Evolutionary conservation across 1,140 invertebrate species (phyloP), one percentile per base, ranked within the genome.

Genomic region (Globodera ellingtonae): DNA sequence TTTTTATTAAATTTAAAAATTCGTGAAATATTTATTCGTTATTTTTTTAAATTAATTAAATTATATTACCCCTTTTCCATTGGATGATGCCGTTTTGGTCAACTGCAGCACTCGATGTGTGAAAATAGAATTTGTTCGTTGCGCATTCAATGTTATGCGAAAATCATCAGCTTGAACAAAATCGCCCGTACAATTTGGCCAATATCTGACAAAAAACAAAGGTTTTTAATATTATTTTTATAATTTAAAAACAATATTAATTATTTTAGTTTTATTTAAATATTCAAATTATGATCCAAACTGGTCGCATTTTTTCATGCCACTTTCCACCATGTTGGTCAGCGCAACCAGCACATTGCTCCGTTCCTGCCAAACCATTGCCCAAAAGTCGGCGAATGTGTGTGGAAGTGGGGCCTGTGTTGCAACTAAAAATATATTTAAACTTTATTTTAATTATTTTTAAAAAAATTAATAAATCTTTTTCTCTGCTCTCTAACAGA

Each of bases 311-410:
- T 77, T 77, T 67, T 62, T 77, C 5, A 10, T 86, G 72, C 93
- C 92, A 73, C 94, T 93, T 89, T 96, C 95, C 70, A 93, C 91
- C 44, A 96, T 91, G 86, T 94, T 94, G 0, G 95, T 96, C 66
- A 96, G 93, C 94, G 96, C 95, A 0, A 98, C 94, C 72, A 98
- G 93, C 80, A 94, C 93, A 78, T 94, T 92, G 9, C 92, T 90
- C 73, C 92, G 91, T 83, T 93, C 92, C 84, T 95, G 93, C 92
- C 95, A 94, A 2, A 97, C 92, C 95, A 98, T 97, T 48, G 92
- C 91, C 95, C 95, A 98, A 89, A 97, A 97, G 88, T 96, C 95
- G 79, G 92, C 92, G 56, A 95, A 93, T 0, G 95, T 96, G 86
- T 95, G 93, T 56, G 93, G 91, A 85, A 96, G 90, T 7, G 95